Evolutionary conservation across 30 jellyfish, hydroid and myxozoan species (phyloP), one percentile per base, ranked within the genome.

Genomic region (Hydractinia echinata): DNA sequence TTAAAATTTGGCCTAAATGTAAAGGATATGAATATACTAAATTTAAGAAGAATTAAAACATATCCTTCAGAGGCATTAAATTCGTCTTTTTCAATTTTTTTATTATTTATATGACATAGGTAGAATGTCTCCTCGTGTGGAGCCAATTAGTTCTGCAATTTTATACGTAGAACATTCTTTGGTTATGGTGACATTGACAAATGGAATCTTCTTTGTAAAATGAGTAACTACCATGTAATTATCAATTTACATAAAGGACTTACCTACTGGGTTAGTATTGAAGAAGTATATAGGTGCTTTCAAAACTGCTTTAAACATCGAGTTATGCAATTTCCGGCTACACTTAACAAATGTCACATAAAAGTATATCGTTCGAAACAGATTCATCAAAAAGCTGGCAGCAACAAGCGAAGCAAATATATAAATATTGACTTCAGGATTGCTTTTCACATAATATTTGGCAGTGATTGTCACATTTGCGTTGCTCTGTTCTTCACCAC

Each of bases 1-100:
- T 82, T 50, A 87, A 79, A 77, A 87, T 87, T 54, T 88, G 85
- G 20, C 96, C 96, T 87, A 58, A 14, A 80, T 10, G 11, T 54
- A 30, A 30, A 30, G 44, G 44, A 30, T 30, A 30, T 30, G 44
- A 30, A 30, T 30, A 30, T 30, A 30, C 44, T 30, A 30, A 30
- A 2, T 30, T 30, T 30, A 30, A 30, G 2, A 30, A 30, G 2
- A 30, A 30, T 1, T 30, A 30, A 30, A 30, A 30, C 1, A 30
- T 1, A 30, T 30, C 44, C 44, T 30, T 30, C 44, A 30, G 44
- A 30, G 44, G 44, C 44, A 30, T 30, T 0, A 30, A 30, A 30
- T 30, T 30, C 44, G 44, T 30, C 44, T 30, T 30, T 30, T 30
- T 30, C 44, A 30, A 30, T 0, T 30, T 0, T 30, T 30, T 1